Conservation (phyloP, 2,888 invertebrate species). For the Notodonta dromedarius region DNA sequence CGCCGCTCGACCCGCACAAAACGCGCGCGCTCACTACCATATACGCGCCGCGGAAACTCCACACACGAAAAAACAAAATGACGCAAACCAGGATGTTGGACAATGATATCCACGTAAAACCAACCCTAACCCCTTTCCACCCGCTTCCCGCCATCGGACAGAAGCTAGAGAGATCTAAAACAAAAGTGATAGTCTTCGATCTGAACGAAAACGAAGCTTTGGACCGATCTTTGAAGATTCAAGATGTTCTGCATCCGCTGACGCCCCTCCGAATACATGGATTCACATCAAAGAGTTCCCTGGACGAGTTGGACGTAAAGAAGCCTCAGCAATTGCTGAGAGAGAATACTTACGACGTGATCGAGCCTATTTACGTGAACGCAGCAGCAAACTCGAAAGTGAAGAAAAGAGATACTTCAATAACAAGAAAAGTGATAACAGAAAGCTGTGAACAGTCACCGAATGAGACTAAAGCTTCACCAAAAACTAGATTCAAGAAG, state of each 20-base stretch:
- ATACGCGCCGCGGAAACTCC: conserved; percentile 76
- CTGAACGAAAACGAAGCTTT: conserved; percentile 55
- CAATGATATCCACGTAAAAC: conserved; percentile 66
- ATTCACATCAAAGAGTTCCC: conserved; percentile 53
- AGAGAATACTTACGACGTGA: conserved; percentile 78
- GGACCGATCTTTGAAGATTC: conserved; percentile 54
- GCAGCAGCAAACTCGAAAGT: conserved; percentile 47
- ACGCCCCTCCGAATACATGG: conserved; percentile 70
- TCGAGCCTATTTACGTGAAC: conserved; percentile 68
- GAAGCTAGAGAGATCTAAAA: conserved; percentile 60
- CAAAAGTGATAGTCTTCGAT: conserved; percentile 74
- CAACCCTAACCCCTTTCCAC: conserved; percentile 72
- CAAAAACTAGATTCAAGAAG: conserved; percentile 73
- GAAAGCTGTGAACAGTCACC: conserved; percentile 17
- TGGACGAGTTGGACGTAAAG: conserved; percentile 50
- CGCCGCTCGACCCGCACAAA: conserved; percentile 69
- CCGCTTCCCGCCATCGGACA: conserved; percentile 79
- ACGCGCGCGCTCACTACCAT: conserved; percentile 77
- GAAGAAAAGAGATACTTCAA: conserved; percentile 44
- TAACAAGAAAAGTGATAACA: conserved; percentile 19
- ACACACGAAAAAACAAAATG: conserved; percentile 67
- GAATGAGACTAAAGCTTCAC: conserved; percentile 54
- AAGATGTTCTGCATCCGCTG: conserved; percentile 71
- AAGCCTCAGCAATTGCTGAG: conserved; percentile 69
- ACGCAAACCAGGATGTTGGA: conserved; percentile 76